A percentile compares a stretch with the other conserved stretches of the same genome.
These are phyloP conservation scores for Eudyptes chrysolophus DNA, from an alignment of 2,113 vertebrate genomes.

Conservation along the genomic window DNA sequence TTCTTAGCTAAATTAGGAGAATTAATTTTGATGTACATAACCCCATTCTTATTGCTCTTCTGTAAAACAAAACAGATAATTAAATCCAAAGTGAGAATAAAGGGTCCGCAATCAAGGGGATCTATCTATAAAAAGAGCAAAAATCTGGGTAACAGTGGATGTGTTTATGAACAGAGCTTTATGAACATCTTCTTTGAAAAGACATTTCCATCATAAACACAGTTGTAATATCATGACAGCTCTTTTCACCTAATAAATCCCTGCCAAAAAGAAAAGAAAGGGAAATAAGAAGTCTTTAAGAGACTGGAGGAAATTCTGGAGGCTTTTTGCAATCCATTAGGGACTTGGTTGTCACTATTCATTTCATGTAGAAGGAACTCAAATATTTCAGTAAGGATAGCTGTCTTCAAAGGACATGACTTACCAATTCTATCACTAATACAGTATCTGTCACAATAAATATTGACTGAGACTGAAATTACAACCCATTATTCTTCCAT, in stretches of 20 bases:
- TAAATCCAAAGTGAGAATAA: neutral
- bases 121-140: neutral
- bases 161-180: neutral
- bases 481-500: neutral
- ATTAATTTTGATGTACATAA: neutral
- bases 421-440: neutral
- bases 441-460: conserved; percentile 18
- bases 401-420: neutral
- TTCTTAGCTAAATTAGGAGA: neutral
- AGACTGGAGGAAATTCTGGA: conserved; percentile 4
- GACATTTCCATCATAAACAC: conserved; percentile 16
- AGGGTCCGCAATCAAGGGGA: neutral
- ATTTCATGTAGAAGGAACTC: conserved; percentile 5
- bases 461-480: conserved; percentile 21
- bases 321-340: neutral
- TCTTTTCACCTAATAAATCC: conserved; percentile 37
- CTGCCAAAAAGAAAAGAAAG: neutral
- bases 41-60: neutral
- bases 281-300: neutral
- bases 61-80: neutral
- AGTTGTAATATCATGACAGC: neutral
- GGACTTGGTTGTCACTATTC: conserved; percentile 19
- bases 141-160: neutral
- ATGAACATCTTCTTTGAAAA: neutral
- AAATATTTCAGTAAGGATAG: neutral